Conservation (phyloP, 2,888 invertebrate species). For the Lordiphosa andalusiaca region DNA sequence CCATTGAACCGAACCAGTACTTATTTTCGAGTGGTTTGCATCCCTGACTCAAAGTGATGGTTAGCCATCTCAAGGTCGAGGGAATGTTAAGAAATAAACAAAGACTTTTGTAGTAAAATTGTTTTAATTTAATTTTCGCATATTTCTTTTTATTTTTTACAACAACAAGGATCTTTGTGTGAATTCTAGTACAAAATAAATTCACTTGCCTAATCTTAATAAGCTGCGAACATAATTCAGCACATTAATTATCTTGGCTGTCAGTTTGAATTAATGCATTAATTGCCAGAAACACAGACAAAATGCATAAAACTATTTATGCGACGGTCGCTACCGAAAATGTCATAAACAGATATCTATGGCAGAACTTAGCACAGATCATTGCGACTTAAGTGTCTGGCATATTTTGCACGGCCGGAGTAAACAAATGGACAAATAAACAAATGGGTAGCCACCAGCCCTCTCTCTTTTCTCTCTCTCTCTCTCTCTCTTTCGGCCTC, state of each 20-base stretch:
- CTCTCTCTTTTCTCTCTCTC: not conserved
- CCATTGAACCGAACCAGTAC: too few species aligned
- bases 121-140: too few species aligned
- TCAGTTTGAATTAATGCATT: constrained; percentile 54
- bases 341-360: constrained; percentile 30
- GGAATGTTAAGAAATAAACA: too few species aligned
- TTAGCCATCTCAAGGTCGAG: too few species aligned
- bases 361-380: constrained; percentile 42
- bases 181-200: too few species aligned
- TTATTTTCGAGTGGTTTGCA: too few species aligned
- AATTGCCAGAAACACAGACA: constrained; percentile 34
- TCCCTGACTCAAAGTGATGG: too few species aligned
- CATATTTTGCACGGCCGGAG: constrained; percentile 38
- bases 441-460: constrained; percentile 23
- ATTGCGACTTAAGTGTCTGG: constrained; percentile 55
- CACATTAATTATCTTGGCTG: constrained; percentile 48
- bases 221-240: constrained; percentile 35
- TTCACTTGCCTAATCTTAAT: constrained; percentile 24
- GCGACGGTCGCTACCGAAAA: constrained; percentile 24
- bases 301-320: constrained; percentile 22
- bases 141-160: too few species aligned
- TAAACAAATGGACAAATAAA: constrained; percentile 59
- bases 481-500: too few species aligned
- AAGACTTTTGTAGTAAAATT: too few species aligned
- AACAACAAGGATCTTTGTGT: too few species aligned